Base-by-base conservation (phyloP, 2,113 vertebrate genomes). In the Theristicus caerulescens region DNA sequence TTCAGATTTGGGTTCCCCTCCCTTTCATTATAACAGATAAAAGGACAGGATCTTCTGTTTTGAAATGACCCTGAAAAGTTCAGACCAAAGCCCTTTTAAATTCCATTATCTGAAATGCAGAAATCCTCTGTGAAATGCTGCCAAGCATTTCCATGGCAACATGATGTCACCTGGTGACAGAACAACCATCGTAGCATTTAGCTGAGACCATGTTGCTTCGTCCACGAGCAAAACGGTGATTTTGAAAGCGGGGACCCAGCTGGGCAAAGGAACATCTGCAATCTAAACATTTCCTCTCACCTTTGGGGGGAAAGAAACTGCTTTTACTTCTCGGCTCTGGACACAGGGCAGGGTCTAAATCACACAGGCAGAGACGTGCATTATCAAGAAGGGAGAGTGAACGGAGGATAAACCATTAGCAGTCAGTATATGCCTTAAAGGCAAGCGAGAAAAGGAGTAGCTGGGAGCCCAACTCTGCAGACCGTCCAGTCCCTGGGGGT, bases 121-220 rank as follows among this genome's bases (percentile, higher is more conserved):
- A 96, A 71, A 93, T 81, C 81, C 52, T 90, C 61, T 90, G 65
- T 78, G 74, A 97, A 96, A 89, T 51, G 52, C 52, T 77, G 86
- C 82, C 55, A 88, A 82, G 52, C 36, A 82, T 94, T 97, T 49
- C 81, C 90, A 95, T 97, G 84, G 92, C 78, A 97, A 94, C 88
- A 7, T 83, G 82, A 73, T 83, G 81, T 94, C 82, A 72, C 40
- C 49, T 20, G 11, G 47, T 87, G 86, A 84, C 87, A 90, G 85
- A 95, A 61, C 36, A 77, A 80, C 47, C 65, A 34, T 64, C 26
- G 31, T 70, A 95, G 57, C 71, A 49, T 95, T 95, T 97, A 81
- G 59, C 57, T 76, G 77, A 91, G 64, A 59, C 51, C 3, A 11
- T 62, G 65, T 80, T 92, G 10, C 66, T 90, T 82, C n/a, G 38